phyloP scores from a whole-genome alignment of 2,888 invertebrate species.

The Synanthedon formicaeformis region DNA sequence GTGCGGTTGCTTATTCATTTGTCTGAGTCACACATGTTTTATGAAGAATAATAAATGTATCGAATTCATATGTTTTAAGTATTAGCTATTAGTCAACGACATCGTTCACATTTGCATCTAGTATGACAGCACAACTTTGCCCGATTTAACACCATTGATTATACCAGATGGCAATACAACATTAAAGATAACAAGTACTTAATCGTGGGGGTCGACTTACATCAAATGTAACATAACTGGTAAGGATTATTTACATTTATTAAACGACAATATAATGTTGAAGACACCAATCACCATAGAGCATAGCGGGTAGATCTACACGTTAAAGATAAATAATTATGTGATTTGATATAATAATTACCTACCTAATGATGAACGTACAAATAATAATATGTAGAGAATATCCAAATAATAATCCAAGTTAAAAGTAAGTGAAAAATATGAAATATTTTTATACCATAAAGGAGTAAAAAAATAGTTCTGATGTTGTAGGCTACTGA shows the following conservation, averaged over 20 bases:
- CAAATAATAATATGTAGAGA: constrained; percentile 57
- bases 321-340: constrained; percentile 30
- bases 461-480: constrained; percentile 42
- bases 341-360: constrained; percentile 45
- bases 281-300: constrained; percentile 31
- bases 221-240: neutral
- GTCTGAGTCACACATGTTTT: constrained; percentile 2
- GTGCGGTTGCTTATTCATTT: constrained; percentile 19
- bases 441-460: constrained; percentile 62
- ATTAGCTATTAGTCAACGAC: neutral
- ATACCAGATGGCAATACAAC: too few species aligned
- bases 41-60: too few species aligned
- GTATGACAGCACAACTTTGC: neutral
- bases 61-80: too few species aligned
- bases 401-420: constrained; percentile 38
- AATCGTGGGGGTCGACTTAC: constrained; percentile 3
- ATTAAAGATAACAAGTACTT: constrained; percentile 13
- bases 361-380: constrained; percentile 58
- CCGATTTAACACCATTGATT: too few species aligned
- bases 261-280: neutral
- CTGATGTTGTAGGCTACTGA: constrained; percentile 40
- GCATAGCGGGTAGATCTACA: constrained; percentile 35
- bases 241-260: neutral
- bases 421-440: constrained; percentile 34
- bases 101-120: neutral